Evolutionary conservation across 2,888 invertebrate species (phyloP).

Genomic region (Acleris literana): DNA sequence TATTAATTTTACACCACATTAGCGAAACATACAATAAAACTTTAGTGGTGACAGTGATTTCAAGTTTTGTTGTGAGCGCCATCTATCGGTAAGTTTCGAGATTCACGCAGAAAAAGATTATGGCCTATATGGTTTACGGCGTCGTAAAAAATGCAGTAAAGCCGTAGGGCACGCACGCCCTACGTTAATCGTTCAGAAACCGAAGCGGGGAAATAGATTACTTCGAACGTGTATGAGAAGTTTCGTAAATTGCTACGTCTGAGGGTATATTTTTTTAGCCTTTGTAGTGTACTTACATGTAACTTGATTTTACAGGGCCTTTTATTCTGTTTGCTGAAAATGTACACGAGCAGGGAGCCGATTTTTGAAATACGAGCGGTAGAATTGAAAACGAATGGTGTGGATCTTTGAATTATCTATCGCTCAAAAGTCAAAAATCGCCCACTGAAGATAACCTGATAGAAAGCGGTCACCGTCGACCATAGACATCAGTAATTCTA

Average conservation of each 20-base stretch:
- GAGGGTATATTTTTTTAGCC: too few species aligned
- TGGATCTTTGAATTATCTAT: too few species aligned
- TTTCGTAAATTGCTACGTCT: not conserved
- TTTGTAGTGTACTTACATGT: too few species aligned
- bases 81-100: slow-evolving; percentile 66
- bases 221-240: slow-evolving; percentile 45
- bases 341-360: too few species aligned
- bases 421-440: too few species aligned
- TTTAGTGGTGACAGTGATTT: slow-evolving; percentile 78
- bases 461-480: too few species aligned
- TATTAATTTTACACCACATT: slow-evolving; percentile 84
- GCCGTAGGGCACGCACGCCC: slow-evolving; percentile 82
- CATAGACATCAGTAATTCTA: too few species aligned
- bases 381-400: too few species aligned
- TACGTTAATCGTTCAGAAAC: slow-evolving; percentile 83
- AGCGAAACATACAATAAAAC: slow-evolving; percentile 83
- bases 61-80: slow-evolving; percentile 75
- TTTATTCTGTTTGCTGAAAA: too few species aligned
- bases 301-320: too few species aligned
- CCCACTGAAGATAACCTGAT: too few species aligned
- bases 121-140: slow-evolving; percentile 79
- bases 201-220: slow-evolving; percentile 82
- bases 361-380: too few species aligned
- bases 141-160: slow-evolving; percentile 82
- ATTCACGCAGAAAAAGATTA: slow-evolving; percentile 76